A percentile compares a stretch with the other conserved stretches of the same genome.
Evolutionary conservation across 1,140 invertebrate species (phyloP).

Genomic region (Macrotrachela quadricornifera): DNA sequence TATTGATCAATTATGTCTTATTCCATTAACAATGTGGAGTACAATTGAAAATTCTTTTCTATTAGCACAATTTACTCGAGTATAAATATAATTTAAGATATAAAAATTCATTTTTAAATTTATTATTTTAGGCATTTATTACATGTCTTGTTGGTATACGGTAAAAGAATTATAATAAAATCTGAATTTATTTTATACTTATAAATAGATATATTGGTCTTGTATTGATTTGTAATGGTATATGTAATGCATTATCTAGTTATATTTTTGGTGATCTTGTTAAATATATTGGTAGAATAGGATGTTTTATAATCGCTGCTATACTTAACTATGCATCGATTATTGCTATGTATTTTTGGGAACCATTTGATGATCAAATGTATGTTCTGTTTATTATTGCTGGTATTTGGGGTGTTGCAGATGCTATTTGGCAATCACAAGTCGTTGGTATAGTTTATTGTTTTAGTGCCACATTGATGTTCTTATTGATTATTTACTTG

Average conservation of each 20-base stretch:
- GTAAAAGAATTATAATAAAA: too few relatives aligned
- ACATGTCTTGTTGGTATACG: too few relatives aligned
- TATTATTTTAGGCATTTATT: too few relatives aligned
- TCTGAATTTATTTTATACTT: too few relatives aligned
- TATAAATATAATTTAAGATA: conserved; percentile 31
- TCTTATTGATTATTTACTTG: too few relatives aligned
- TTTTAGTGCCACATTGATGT: too few relatives aligned
- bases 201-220: conserved; percentile 52
- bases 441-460: too few relatives aligned
- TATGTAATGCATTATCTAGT: conserved; percentile 65
- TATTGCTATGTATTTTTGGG: conserved; percentile 40
- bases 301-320: conserved; percentile 51
- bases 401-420: conserved; percentile 69
- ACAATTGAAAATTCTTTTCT: too few relatives aligned
- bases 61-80: too few relatives aligned
- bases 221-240: conserved; percentile 82
- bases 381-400: conserved; percentile 63
- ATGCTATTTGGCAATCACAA: conserved; percentile 34
- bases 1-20: too few relatives aligned
- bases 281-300: conserved; percentile 66
- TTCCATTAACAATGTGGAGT: too few relatives aligned
- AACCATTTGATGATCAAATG: conserved; percentile 49
- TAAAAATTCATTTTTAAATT: too few relatives aligned
- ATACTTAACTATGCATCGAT: conserved; percentile 15
- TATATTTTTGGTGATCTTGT: conserved; percentile 68